These are phyloP conservation scores for Ganaspis brasiliensis DNA, from an alignment of 2,888 invertebrate species.

Conservation along the genomic window DNA sequence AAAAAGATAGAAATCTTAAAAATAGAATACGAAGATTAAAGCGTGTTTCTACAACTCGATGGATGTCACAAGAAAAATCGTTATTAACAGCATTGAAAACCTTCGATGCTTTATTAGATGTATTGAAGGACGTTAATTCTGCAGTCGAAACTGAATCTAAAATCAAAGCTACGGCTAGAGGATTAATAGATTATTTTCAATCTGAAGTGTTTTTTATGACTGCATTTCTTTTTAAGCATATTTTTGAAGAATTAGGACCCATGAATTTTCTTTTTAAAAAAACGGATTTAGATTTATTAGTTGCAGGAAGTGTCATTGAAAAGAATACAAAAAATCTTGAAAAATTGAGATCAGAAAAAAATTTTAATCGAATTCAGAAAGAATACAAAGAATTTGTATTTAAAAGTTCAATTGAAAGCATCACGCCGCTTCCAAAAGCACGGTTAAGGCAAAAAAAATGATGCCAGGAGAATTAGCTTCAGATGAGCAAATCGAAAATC, in stretches of 20 bases:
- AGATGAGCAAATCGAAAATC: too few relatives aligned
- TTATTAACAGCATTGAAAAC: neutral
- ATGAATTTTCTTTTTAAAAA: slow-evolving; percentile 20
- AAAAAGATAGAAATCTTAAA: slow-evolving; percentile 15
- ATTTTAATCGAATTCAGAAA: neutral
- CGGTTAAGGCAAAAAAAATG: slow-evolving; percentile 10
- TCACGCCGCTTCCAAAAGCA: neutral
- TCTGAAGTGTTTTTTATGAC: too few relatives aligned
- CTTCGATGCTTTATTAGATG: too few relatives aligned
- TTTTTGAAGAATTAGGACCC: too few relatives aligned
- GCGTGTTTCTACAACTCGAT: too few relatives aligned
- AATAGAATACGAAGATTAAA: slow-evolving; percentile 9
- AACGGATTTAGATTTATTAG: neutral
- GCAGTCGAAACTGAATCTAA: too few relatives aligned
- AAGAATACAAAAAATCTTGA: neutral
- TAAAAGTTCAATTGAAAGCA: neutral
- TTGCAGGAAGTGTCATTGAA: neutral
- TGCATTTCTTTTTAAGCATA: too few relatives aligned
- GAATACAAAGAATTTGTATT: neutral
- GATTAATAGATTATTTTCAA: neutral
- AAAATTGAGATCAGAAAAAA: neutral
- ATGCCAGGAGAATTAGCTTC: slow-evolving; percentile 7
- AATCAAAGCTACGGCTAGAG: neutral
- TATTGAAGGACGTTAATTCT: neutral
- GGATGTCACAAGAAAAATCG: too few relatives aligned